Evolutionary conservation across 1,140 invertebrate genomes (phyloP).

Genomic region (Panagrolaimus sp.): DNA sequence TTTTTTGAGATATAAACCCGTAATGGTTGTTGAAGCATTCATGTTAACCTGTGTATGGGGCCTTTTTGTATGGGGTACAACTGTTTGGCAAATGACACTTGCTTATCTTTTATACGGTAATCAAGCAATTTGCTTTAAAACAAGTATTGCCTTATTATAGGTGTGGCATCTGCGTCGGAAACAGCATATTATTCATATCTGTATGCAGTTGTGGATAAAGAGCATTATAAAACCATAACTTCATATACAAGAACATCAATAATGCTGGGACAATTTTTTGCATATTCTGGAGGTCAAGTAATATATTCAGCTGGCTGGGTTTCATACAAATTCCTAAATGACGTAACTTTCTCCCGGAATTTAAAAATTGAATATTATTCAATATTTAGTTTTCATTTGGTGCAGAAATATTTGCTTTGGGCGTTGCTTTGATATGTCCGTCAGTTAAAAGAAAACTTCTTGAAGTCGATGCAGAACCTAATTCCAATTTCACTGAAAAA

Average conservation of each 20-base stretch:
- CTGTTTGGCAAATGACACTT: conserved; percentile 48
- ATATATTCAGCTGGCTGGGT: conserved; percentile 65
- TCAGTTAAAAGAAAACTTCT: neutral
- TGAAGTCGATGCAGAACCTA: neutral
- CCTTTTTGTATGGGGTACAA: conserved; percentile 64
- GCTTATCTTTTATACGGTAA: conserved; percentile 45
- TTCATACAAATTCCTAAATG: conserved; percentile 69
- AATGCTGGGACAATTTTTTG: conserved; percentile 69
- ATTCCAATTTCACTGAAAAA: no score
- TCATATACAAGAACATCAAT: conserved; percentile 70
- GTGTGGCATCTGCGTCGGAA: conserved; percentile 77
- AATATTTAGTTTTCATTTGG: conserved; percentile 62
- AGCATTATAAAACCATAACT: conserved; percentile 72
- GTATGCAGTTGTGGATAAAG: conserved; percentile 76
- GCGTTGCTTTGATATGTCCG: neutral
- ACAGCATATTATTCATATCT: conserved; percentile 87
- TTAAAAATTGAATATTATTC: no score
- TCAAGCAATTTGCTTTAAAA: no score
- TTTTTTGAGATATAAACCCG: conserved; percentile 75
- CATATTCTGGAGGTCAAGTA: conserved; percentile 68
- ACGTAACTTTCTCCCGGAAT: conserved; percentile 61
- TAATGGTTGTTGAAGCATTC: conserved; percentile 71
- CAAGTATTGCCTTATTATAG: conserved; percentile 52
- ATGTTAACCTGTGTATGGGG: conserved; percentile 68
- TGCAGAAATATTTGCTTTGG: conserved; percentile 63